Percentiles rank a stretch among this genome's conserved stretches.
phyloP scores from a whole-genome alignment of 2,888 invertebrate genomes.

The Esperia sulphurella region DNA sequence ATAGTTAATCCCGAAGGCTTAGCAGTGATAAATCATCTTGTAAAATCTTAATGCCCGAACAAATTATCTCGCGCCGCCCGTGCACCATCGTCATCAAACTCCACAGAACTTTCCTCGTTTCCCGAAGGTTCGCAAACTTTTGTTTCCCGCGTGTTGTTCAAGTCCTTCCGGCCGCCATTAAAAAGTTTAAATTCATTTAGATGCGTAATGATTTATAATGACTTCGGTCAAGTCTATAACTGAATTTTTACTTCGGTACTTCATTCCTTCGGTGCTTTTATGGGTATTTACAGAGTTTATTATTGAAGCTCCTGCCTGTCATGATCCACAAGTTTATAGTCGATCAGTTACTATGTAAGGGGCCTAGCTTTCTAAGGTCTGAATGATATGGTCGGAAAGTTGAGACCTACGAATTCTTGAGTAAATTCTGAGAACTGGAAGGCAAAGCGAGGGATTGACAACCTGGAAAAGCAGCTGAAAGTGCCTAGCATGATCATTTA shows the following conservation, averaged over 20 bases:
- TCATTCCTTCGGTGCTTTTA: no score
- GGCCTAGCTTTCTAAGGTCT: no score
- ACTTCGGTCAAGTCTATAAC: not conserved
- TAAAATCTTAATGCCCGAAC: slow-evolving; percentile 10
- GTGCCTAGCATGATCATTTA: no score
- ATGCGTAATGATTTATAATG: slow-evolving; percentile 15
- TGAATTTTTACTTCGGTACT: not conserved
- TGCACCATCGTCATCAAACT: not conserved
- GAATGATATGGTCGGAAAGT: no score
- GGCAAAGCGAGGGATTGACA: no score
- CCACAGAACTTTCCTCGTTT: slow-evolving; percentile 38
- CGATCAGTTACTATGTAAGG: no score
- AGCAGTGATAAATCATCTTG: not conserved
- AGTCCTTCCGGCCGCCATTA: slow-evolving; percentile 28
- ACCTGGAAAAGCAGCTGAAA: no score
- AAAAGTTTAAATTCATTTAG: slow-evolving; percentile 52
- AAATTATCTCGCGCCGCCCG: slow-evolving; percentile 15
- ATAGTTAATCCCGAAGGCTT: not conserved
- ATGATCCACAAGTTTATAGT: no score
- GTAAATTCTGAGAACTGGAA: no score
- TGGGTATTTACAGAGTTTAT: no score
- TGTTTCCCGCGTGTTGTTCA: not conserved
- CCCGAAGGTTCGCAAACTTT: slow-evolving; percentile 14
- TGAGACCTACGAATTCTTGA: no score
- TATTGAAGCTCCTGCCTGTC: no score